Base-by-base conservation (phyloP, 2,888 invertebrate genomes). In the Tortrix viridana region DNA sequence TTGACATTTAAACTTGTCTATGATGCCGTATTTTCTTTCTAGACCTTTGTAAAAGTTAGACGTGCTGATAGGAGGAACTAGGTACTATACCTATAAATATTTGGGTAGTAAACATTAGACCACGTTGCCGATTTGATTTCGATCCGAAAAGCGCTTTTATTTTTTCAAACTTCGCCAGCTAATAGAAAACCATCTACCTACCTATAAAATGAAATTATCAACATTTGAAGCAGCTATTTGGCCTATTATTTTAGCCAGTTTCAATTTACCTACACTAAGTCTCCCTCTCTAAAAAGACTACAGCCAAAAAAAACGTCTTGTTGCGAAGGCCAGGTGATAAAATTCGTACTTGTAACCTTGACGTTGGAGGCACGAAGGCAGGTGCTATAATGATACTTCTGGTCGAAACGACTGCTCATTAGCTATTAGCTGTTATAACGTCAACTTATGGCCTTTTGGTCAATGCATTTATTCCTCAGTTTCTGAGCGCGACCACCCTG, bases 261-360 rank as follows among this genome's bases (percentile, higher is more conserved):
- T 32, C 32, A 32, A 32, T 9, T n/a, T n/a, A n/a, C n/a, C n/a
- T 32, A 32, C 32, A 32, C n/a, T 22, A 47, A 22, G 22, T 47
- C 22, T 7, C 22, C 22, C 16, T 26, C 16, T 26, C 26, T n/a
- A 26, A 37, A 19, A 19, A 50, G 32, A 32, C 32, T 19, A 37
- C 18, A 20, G 50, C 14, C 19, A 20, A 19, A 37, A 50, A 50
- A 49, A 54, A 22, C 43, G 54, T 32, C 54, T 26, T 54, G 18
- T 26, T 54, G 18, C 54, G 23, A 26, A 41, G 23, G 41, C 18
- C 41, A 23, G 26, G 44, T 26, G 43, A 54, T 54, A 44, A 19
- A 54, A 54, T 43, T 54, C 18, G 54, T 50, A 50, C 54, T 41
- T 44, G 44, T 54, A 26, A 54, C 44, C 54, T 54, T 54, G 54